Base-by-base conservation (phyloP, 2,888 invertebrate genomes). In the Ariolimax columbianus region DNA sequence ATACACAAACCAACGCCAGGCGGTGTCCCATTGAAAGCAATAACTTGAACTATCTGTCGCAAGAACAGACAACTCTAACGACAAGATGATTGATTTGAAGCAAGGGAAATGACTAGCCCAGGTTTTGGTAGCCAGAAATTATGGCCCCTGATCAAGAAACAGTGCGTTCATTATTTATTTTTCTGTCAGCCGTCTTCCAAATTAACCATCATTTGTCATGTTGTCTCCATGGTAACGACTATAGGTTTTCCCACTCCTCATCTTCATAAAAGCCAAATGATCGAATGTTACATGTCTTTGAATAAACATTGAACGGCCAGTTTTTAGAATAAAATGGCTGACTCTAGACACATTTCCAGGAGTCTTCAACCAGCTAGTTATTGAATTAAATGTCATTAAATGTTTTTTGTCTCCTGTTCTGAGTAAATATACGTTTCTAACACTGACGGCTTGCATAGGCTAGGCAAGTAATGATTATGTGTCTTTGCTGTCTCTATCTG, bases 301-400 rank as follows among this genome's bases (percentile, higher is more conserved):
- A 66, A 66, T 66, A 66, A 66, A 66, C 66, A 66, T 66, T 66
- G 66, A 26, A 30, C n/a, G 30, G 66, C 11, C 11, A n/a, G 26
- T 66, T 30, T 66, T 26, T n/a, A 11, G 66, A n/a, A n/a, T 66
- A 30, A 47, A 47, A 47, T 47, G 47, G 47, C n/a, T 26, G n/a
- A 6, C 11, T 66, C n/a, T 26, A n/a, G 66, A 66, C 66, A 66
- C n/a, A 30, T 30, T 66, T 26, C 30, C 3, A 66, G 66, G 30
- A 66, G 30, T 4, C 66, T 66, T 66, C 66, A 30, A 66, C 30
- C n/a, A 66, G 66, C 66, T 7, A n/a, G 66, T 66, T 66, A 9
- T n/a, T 66, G 66, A 66, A 66, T 66, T 66, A 66, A 26, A 26
- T 66, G 66, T 66, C n/a, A 66, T 66, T 66, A 66, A 66, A 66